Evolutionary conservation across 2,797 vertebrate species (phyloP).

Genomic region (Pterois miles): DNA sequence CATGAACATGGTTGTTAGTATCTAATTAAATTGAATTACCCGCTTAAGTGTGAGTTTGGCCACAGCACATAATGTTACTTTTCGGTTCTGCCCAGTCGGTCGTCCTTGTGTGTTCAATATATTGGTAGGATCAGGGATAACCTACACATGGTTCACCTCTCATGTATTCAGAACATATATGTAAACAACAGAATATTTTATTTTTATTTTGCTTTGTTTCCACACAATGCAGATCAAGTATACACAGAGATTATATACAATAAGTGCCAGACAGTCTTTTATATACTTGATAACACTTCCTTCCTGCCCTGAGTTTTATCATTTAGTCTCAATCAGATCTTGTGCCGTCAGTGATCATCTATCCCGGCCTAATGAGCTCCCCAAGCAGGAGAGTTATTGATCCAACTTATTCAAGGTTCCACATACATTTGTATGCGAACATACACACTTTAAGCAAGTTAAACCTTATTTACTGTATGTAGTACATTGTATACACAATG

Average conservation of each 20-base stretch:
- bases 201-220: background rate
- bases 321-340: constrained; percentile 31
- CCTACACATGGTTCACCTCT: background rate
- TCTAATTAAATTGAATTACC: background rate
- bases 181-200: background rate
- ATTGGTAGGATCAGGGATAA: background rate
- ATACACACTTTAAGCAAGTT: background rate
- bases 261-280: background rate
- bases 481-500: too few species aligned
- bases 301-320: constrained; percentile 1
- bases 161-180: background rate
- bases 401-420: constrained; percentile 22
- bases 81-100: background rate
- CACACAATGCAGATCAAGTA: background rate
- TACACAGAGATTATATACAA: background rate
- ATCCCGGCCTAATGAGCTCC: constrained; percentile 43
- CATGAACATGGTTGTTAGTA: background rate
- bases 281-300: constrained; percentile 1
- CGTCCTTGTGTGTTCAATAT: background rate
- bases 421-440: constrained; percentile 16
- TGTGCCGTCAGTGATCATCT: constrained; percentile 31
- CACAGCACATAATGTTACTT: background rate
- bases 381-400: constrained; percentile 43
- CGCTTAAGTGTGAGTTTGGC: background rate
- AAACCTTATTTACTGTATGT: background rate